Evolutionary conservation across 2,113 vertebrate genomes (phyloP).

Genomic region (Pycnonotus jocosus): DNA sequence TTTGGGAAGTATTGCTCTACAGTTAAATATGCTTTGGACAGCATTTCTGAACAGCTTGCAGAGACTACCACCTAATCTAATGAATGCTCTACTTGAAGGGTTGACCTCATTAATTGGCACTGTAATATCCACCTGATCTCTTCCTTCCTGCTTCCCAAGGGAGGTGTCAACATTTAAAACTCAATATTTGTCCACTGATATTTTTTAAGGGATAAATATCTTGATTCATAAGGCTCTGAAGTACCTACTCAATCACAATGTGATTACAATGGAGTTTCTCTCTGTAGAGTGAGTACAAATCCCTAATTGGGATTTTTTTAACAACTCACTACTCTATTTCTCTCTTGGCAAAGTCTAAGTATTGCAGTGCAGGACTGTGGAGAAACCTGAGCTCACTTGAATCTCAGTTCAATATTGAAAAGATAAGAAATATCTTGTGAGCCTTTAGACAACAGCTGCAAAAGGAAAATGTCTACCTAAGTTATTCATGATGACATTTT

Average conservation of each 20-base stretch:
- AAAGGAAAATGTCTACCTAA: background rate
- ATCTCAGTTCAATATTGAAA: background rate
- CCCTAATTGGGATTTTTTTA: background rate
- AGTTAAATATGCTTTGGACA: conserved; percentile 2
- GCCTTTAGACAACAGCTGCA: background rate
- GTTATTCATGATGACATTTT: background rate
- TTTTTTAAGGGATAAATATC: conserved; percentile 22
- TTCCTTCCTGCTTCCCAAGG: conserved; percentile 27
- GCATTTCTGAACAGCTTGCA: conserved; percentile 27
- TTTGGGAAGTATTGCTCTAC: background rate
- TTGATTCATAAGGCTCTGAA: background rate
- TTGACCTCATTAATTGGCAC: conserved; percentile 10
- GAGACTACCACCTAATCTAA: conserved; percentile 4
- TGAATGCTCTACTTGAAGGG: conserved; percentile 26
- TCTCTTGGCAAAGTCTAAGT: background rate
- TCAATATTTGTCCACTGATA: background rate
- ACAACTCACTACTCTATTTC: background rate
- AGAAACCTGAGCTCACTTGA: background rate
- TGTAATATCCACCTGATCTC: conserved; percentile 11
- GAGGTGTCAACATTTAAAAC: conserved; percentile 20
- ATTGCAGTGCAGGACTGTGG: background rate
- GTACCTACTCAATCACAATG: background rate
- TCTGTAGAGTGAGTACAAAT: background rate
- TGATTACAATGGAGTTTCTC: background rate
- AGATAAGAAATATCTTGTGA: background rate